Evolutionary conservation across 2,888 invertebrate genomes (phyloP).

Genomic region (Melipona beecheii): DNA sequence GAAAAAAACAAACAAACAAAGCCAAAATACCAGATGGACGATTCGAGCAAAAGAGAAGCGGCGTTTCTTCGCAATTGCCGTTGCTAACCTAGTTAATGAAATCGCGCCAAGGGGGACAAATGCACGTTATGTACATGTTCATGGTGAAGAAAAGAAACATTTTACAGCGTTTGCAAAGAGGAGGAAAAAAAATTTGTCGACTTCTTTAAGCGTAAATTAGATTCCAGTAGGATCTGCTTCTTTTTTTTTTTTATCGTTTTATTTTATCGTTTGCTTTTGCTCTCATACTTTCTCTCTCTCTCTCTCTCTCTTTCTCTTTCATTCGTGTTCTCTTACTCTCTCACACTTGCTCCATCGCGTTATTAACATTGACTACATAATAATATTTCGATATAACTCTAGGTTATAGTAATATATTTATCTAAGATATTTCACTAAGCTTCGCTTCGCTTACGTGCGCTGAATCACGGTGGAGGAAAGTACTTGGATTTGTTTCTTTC

Average conservation of each 20-base stretch:
- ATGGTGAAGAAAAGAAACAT: neutral
- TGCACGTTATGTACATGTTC: neutral
- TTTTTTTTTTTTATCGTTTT: neutral
- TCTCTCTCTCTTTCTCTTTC: neutral
- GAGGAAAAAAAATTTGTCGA: slow-evolving; percentile 13
- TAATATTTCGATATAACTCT: slow-evolving; percentile 47
- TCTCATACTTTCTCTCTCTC: neutral
- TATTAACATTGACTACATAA: slow-evolving; percentile 62
- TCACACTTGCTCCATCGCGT: slow-evolving; percentile 18
- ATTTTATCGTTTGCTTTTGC: neutral
- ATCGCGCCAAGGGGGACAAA: neutral
- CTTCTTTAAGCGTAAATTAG: slow-evolving; percentile 56
- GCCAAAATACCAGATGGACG: neutral
- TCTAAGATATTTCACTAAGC: slow-evolving; percentile 57
- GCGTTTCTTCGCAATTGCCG: neutral
- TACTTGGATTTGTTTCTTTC: slow-evolving; percentile 30
- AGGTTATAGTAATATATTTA: slow-evolving; percentile 59
- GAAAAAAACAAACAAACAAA: neutral
- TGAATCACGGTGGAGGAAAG: slow-evolving; percentile 50
- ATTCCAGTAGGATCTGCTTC: slow-evolving; percentile 38
- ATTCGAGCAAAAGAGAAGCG: neutral
- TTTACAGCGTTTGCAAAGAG: slow-evolving; percentile 12
- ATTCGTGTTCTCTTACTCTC: slow-evolving; percentile 7
- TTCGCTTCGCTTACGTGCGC: slow-evolving; percentile 44
- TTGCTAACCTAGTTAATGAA: neutral